Evolutionary conservation across 2,888 invertebrate genomes (phyloP), one percentile per base, ranked within the genome.

Genomic region (Melanargia galathea): DNA sequence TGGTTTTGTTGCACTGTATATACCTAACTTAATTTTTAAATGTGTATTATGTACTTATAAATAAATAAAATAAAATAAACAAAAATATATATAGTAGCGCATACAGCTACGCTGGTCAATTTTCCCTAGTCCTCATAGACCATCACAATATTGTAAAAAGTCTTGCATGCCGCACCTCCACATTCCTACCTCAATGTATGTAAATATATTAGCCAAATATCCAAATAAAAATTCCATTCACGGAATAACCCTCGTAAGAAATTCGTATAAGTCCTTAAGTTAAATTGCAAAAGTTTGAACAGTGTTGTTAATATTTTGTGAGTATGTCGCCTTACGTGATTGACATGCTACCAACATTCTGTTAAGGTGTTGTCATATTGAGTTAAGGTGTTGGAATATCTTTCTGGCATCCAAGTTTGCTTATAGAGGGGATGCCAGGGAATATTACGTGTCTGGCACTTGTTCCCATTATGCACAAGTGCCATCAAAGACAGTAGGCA

Each of bases 251-350:
- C 43, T 43, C 43, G 43, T 8, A 43, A 8, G 18, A 2, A 16
- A 43, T 43, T 18, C 43, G 43, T 43, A 18, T 43, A 16, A 40
- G 16, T 43, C 16, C 43, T 8, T 43, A 43, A 43, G 43, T 43
- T 43, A 18, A 43, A 43, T 43, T 43, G 43, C 43, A 43, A 18
- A 43, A 43, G 43, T 43, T 43, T 43, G 43, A 18, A 43, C 43
- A 43, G 43, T 43, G 43, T 43, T 8, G 43, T 43, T n/a, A n/a
- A 40, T 40, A 40, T 40, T 40, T 7, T 7, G 16, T 43, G 43
- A 43, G 43, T 43, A 18, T 43, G 43, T 43, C 43, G 18, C 43
- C 18, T 43, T 43, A 43, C 43, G 18, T 18, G 18, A 43, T 43
- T 18, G 43, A 43, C 18, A 43, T 43, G 16, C 16, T 16, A 18